Base-by-base conservation (phyloP, 2,888 invertebrate species). In the Scrobipalpa costella region DNA sequence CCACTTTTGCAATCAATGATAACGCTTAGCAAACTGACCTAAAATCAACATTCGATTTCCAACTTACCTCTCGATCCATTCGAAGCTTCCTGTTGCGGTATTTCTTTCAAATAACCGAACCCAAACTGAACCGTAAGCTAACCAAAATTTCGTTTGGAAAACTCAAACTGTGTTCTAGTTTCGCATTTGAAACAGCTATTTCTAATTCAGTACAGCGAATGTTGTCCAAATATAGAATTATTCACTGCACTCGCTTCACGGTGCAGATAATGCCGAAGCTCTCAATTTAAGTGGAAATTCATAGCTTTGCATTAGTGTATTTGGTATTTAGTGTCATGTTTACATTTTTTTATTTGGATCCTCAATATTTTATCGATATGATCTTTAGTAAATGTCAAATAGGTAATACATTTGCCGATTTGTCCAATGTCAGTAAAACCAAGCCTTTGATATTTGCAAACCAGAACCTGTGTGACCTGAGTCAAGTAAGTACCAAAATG, bases 141-240 rank as follows among this genome's bases (percentile, higher is more conserved):
- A 61, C 38, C 38, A 15, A 52, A 34, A 55, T 55, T 50, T 49
- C 19, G 50, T 61, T 61, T 61, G 27, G 61, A 19, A n/a, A 61
- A 61, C 52, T 19, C 7, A 21, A 52, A 52, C 34, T 33, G 33
- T 68, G 68, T 70, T 73, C 69, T 69, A 71, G 72, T 73, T 72
- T 71, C 64, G 67, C 64, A 71, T 70, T 71, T 66, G 65, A 67
- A 73, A 72, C 70, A 71, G 66, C 63, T 68, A 72, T 73, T 72
- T 73, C 74, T 74, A 75, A 79, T 75, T 77, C 75, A 78, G 70
- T 70, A 72, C 71, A 70, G 73, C 70, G 72, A 76, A 77, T 75
- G 69, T 71, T 73, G 69, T 76, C 76, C 74, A 80, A 78, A 80
- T 79, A 78, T 78, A 82, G 75, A 77, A 76, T 77, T 74, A 77